Base-by-base conservation (phyloP, 1,140 invertebrate genomes). In the Trichonephila clavipes region DNA sequence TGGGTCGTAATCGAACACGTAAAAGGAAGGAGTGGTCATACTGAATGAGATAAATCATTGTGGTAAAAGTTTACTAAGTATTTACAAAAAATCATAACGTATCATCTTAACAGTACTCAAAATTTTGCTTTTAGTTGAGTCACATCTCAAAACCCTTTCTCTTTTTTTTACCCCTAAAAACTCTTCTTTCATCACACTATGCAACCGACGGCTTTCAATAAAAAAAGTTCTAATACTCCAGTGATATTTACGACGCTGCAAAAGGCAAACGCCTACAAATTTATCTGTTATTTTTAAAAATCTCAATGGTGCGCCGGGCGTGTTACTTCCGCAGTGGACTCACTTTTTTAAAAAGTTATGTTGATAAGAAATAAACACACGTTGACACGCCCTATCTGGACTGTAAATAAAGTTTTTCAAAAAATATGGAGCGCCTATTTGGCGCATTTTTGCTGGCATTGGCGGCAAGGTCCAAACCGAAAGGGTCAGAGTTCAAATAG, bases 401-500 rank as follows among this genome's bases (percentile, higher is more conserved):
- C 59, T 40, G 85, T 19, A 28, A 87, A 87, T 61, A 34, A 85
- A n/a, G 21, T 58, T 44, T n/a, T 28, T 16, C 19, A 77, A 77
- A 77, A 77, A 77, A 77, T 64, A 19, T 28, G 59, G 14, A 59
- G 85, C n/a, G 85, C 62, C 85, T 34, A 61, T 62, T 87, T 28
- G 85, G 59, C 85, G 85, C 85, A 87, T 62, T 83, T 40, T 64
- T 87, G 24, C 34, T 77, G 72, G 72, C 72, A 40, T 77, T 28
- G 85, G 59, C 58, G 85, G 85, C 85, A 59, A 61, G 40, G 40
- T 85, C 40, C n/a, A 51, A 34, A 44, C 40, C 24, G 85, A 7
- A 61, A 18, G 85, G 85, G 85, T 61, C 85, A 90, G 44, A 24
- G 88, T 81, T 90, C 88, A 90, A 85, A 62, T 61, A 16, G 28